Evolutionary conservation across 1,140 invertebrate species (phyloP).

Genomic region (Drosophila serrata): DNA sequence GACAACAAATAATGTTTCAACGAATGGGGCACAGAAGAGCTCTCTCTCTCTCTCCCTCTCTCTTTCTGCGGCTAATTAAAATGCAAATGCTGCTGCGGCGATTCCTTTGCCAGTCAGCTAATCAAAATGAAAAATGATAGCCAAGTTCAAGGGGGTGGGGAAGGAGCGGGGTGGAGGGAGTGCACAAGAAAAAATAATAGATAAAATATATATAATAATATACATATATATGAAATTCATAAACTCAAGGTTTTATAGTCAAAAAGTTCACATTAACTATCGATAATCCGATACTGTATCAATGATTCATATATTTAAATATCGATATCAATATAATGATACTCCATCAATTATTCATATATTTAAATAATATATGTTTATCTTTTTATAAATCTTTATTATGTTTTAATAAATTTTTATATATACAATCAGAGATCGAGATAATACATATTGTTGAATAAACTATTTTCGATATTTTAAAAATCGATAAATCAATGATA

Average conservation of each 20-base stretch:
- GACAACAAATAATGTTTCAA: slow-evolving; percentile 24
- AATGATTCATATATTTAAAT: background rate
- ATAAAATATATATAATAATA: background rate
- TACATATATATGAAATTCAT: no score
- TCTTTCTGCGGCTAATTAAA: slow-evolving; percentile 53
- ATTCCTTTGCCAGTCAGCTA: slow-evolving; percentile 25
- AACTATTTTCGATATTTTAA: background rate
- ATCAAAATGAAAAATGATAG: slow-evolving; percentile 52
- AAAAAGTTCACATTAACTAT: background rate
- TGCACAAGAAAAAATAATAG: background rate
- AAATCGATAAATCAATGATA: background rate
- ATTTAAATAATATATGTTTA: background rate
- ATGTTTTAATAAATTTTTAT: background rate
- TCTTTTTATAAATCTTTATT: background rate
- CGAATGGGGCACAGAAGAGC: background rate
- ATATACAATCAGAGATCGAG: background rate
- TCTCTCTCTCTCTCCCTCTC: no score
- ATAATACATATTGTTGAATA: background rate
- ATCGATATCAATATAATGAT: no score
- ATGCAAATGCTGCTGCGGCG: slow-evolving; percentile 46
- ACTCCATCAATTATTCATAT: no score
- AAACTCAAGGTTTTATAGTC: background rate
- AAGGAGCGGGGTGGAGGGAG: background rate
- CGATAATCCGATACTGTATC: background rate
- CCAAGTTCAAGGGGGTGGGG: background rate